A percentile compares a stretch with the other conserved stretches of the same genome.
Conservation (phyloP, 2,113 vertebrate genomes). For the Fregetta grallaria region DNA sequence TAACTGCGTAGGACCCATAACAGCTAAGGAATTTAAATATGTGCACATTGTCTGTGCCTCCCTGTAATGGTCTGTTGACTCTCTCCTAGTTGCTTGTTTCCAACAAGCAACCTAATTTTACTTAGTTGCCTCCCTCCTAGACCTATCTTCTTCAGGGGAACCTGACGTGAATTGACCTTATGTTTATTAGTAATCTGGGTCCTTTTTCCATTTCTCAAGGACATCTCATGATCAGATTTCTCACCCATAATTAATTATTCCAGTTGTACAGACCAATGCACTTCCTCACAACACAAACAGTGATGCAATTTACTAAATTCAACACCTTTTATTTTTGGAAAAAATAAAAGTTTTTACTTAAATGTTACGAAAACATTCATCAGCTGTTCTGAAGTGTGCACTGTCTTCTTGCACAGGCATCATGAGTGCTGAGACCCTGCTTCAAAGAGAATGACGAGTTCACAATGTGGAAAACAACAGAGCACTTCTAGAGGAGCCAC, state of each 20-base stretch:
- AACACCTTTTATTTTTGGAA: constrained; percentile 30
- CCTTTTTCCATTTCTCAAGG: constrained; percentile 42
- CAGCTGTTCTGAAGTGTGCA: not conserved
- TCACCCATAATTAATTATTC: constrained; percentile 65
- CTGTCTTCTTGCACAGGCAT: not conserved
- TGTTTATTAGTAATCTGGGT: constrained; percentile 55
- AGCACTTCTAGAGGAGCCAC: not conserved
- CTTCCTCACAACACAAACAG: constrained; percentile 18
- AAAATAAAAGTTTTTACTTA: not conserved
- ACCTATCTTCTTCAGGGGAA: not conserved
- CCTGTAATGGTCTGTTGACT: not conserved
- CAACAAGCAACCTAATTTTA: not conserved
- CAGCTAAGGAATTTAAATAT: not conserved
- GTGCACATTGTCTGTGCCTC: not conserved
- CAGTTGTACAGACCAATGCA: not conserved
- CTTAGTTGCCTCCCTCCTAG: not conserved
- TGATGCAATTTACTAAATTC: constrained; percentile 33
- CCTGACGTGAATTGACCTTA: constrained; percentile 1
- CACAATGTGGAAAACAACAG: not conserved
- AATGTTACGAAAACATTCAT: not conserved
- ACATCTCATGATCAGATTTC: constrained; percentile 49
- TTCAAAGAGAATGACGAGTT: too few species aligned
- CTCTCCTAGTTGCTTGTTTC: not conserved
- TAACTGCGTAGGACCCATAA: not conserved
- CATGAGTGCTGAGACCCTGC: not conserved